Evolutionary conservation across 2,888 invertebrate species (phyloP).

Genomic region (Cylindroiulus punctatus): DNA sequence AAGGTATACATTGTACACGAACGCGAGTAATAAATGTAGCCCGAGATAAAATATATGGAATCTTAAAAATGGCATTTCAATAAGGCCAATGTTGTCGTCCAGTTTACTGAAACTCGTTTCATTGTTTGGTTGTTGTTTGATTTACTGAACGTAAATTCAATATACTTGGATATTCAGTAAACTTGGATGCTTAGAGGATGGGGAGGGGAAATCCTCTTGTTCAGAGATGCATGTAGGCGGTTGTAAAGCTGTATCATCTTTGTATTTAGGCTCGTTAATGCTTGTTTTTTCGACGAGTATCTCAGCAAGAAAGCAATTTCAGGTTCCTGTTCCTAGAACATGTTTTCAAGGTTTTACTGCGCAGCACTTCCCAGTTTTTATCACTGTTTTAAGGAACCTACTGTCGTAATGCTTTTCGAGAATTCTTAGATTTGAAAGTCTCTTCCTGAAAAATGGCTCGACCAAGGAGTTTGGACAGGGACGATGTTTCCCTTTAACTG

Average conservation of each 20-base stretch:
- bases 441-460: background rate
- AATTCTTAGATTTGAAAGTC: background rate
- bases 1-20: too few species aligned
- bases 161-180: too few species aligned
- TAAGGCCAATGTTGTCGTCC: too few species aligned
- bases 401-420: background rate
- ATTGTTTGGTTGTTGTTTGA: too few species aligned
- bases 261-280: background rate
- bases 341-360: background rate
- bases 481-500: conserved; percentile 2
- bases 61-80: too few species aligned
- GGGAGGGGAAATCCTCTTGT: too few species aligned
- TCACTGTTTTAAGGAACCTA: background rate
- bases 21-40: too few species aligned
- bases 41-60: too few species aligned
- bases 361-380: background rate
- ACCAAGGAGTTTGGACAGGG: background rate
- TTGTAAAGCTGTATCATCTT: background rate
- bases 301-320: background rate
- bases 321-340: conserved; percentile 4
- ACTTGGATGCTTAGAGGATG: too few species aligned
- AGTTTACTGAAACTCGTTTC: too few species aligned
- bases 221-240: background rate
- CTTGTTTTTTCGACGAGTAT: background rate
- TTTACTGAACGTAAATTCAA: too few species aligned